phyloP scores from a whole-genome alignment of 1,140 invertebrate genomes.

The Euura lappo region DNA sequence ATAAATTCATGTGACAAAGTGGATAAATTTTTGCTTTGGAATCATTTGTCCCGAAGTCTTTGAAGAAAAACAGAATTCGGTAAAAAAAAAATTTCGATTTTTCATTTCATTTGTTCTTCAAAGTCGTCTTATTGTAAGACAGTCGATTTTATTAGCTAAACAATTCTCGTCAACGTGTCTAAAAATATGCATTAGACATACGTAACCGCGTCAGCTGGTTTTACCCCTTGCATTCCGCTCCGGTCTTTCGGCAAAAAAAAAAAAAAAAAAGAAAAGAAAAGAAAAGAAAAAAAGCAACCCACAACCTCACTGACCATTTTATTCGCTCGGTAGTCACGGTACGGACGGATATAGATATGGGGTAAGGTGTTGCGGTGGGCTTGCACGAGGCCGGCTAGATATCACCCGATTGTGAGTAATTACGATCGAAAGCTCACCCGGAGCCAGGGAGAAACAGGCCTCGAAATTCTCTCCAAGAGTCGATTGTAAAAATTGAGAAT shows the following conservation, averaged over 20 bases:
- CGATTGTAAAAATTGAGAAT: not conserved
- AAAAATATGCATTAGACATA: not conserved
- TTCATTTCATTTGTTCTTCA: not conserved
- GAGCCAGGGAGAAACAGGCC: too few species aligned
- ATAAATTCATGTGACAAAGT: too few species aligned
- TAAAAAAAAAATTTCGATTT: not conserved
- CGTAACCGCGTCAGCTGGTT: not conserved
- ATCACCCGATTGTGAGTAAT: too few species aligned
- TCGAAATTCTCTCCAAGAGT: not conserved
- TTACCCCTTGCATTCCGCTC: not conserved
- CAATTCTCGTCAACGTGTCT: not conserved
- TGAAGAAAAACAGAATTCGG: too few species aligned
- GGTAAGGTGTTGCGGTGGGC: not conserved
- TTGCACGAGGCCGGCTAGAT: too few species aligned
- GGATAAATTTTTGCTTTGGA: too few species aligned
- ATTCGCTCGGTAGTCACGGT: not conserved
- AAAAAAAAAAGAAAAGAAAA: too few species aligned
- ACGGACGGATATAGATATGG: conserved; percentile 6
- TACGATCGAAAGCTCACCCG: too few species aligned
- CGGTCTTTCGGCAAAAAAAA: not conserved
- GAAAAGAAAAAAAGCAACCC: not conserved
- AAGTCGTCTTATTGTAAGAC: not conserved
- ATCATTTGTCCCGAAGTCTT: not conserved
- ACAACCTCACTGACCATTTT: not conserved
- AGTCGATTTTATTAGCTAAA: not conserved